Evolutionary conservation across 1,140 invertebrate species (phyloP), one percentile per base, ranked within the genome.

Genomic region (Drosophila micromelanica): DNA sequence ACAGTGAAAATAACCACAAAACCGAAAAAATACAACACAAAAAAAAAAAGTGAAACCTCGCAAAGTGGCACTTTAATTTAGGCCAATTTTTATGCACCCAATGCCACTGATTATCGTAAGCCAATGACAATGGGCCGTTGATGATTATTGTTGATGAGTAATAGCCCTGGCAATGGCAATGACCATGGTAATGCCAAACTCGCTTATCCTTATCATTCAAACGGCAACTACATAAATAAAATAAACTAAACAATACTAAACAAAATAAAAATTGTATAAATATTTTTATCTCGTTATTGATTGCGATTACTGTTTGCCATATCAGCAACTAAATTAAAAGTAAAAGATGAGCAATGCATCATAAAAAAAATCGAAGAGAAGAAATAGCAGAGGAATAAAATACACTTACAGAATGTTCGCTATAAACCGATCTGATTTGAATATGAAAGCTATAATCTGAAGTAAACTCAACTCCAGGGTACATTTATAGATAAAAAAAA

Each of bases 211-310:
- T 63, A 70, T 70, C 67, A 35, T 37, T 17, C 30, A n/a, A 40
- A 15, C 12, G 38, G 23, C 27, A 32, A 23, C 20, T 8, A 20
- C 17, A 54, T 37, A 17, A 51, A 3, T 5, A 51, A 12, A 42
- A 30, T 23, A 57, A 40, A 17, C 9, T 45, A 67, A 67, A 23
- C 20, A 51, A 57, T 51, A 43, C 37, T 45, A 46, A 59, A 46
- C 42, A 52, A 60, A 46, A 73, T 54, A 68, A 48, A 73, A 73
- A 59, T 68, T 68, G 38, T 77, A 80, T 68, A 78, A 72, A 73
- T 73, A 86, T 75, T 87, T 65, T 86, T 86, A 86, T 86, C 71
- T 70, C 72, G 78, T 87, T 86, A 86, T 86, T 75, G 82, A 86
- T 86, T 86, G 61, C 78, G 76, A 81, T 86, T 87, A 87, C 82